Evolutionary conservation across 2,888 invertebrate species (phyloP), one percentile per base, ranked within the genome.

Genomic region (Catocala nupta): DNA sequence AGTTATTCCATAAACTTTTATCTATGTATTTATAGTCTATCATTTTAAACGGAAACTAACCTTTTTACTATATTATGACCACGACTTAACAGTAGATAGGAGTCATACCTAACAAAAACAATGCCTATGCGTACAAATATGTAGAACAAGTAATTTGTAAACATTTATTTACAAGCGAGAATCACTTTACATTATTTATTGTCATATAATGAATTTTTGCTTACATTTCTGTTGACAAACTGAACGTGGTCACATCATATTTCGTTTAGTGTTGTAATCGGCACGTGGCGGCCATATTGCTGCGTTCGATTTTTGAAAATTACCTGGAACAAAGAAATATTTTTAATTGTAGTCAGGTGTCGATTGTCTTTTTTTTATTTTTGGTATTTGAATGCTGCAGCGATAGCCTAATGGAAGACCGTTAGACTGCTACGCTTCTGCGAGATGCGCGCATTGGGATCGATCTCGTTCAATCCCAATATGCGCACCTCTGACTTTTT

Each of bases 281-380:
- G 68, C 75, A 75, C 75, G 75, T 75, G 75, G 64, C 47, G 0
- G 13, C 60, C 59, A 65, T 72, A 68, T 70, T 65, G 74, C 70
- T 63, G 52, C 9, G 50, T 70, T 63, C 59, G 54, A 45, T 50
- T 53, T 72, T 63, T 61, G 47, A 64, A 65, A 70, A 36, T 61
- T 75, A 75, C 75, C 75, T 75, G 75, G 58, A 75, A 75, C 63
- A 56, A 70, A 64, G 57, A 64, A 65, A 45, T 43, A n/a, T 53
- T 48, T 13, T 25, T 43, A 0, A 16, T 10, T 39, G 10, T 10
- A 16, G 49, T 50, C 42, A 12, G 5, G 52, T 39, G 34, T 33
- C 11, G 11, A n/a, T 52, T 13, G 13, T 8, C 1, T 12, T 36
- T 36, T 8, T 36, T 36, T 43, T 43, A 1, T n/a, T 43, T 10